Conservation (phyloP, 2,888 invertebrate species). For the Stomorhina lunata region DNA sequence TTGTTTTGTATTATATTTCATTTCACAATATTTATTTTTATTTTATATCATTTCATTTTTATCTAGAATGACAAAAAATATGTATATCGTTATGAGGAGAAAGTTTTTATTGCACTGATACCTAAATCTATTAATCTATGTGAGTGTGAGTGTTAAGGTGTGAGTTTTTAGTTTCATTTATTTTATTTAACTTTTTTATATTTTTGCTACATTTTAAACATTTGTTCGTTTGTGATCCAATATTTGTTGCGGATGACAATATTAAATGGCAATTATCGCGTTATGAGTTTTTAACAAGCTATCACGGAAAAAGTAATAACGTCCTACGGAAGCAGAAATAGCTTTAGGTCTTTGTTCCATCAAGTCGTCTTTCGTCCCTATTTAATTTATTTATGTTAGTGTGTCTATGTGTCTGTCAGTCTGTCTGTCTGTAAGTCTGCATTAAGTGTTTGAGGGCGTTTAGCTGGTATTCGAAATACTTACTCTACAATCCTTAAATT, state of each 20-base stretch:
- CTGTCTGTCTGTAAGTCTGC: background rate
- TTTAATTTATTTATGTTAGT: background rate
- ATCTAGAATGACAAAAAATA: background rate
- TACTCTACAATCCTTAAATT: conserved; percentile 24
- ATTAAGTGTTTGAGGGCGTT: background rate
- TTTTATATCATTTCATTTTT: background rate
- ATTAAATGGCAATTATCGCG: conserved; percentile 60
- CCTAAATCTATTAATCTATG: background rate
- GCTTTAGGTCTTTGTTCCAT: conserved; percentile 14
- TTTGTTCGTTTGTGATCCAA: conserved; percentile 37
- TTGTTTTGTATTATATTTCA: background rate
- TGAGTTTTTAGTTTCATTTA: background rate
- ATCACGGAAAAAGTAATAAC: conserved; percentile 39
- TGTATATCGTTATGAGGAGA: background rate
- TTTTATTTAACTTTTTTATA: background rate
- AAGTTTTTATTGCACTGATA: conserved; percentile 1
- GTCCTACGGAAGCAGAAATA: conserved; percentile 31
- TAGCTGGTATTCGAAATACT: conserved; percentile 29
- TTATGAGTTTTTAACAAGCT: conserved; percentile 51
- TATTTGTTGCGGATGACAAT: conserved; percentile 46
- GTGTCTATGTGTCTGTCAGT: background rate
- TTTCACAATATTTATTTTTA: no score
- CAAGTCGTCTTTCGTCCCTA: background rate
- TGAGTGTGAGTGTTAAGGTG: background rate
- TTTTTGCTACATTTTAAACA: background rate